Conservation (phyloP, 2,888 invertebrate genomes). For the Epistrophella euchroma region DNA sequence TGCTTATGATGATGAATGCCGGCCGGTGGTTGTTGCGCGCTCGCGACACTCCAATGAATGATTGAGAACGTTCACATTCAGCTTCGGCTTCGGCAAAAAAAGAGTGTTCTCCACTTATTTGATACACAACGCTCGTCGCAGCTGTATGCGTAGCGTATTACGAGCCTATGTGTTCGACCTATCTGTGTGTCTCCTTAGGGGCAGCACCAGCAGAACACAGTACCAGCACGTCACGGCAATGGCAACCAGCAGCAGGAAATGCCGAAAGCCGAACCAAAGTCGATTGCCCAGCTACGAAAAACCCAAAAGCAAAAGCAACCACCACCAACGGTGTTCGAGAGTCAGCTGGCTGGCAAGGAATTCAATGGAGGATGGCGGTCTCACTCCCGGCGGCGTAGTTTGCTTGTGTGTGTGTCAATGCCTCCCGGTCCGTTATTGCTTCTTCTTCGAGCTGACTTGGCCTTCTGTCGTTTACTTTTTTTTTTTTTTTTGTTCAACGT, state of each 20-base stretch:
- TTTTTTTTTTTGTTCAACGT: constrained; percentile 19
- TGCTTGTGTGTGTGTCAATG: constrained; percentile 40
- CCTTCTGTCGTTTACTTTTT: constrained; percentile 49
- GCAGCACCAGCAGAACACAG: constrained; percentile 66
- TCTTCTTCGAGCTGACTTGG: constrained; percentile 43
- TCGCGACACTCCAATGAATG: constrained; percentile 74
- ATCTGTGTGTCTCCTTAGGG: constrained; percentile 72
- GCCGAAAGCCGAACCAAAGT: constrained; percentile 35
- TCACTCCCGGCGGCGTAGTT: constrained; percentile 46
- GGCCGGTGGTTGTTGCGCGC: constrained; percentile 71
- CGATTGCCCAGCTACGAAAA: constrained; percentile 70
- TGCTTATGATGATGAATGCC: constrained; percentile 8
- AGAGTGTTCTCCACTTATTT: constrained; percentile 53
- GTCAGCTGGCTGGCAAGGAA: constrained; percentile 73
- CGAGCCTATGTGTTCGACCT: constrained; percentile 61
- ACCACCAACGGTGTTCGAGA: constrained; percentile 66
- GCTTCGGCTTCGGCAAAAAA: constrained; percentile 47
- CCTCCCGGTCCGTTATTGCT: constrained; percentile 65
- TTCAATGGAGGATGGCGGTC: constrained; percentile 73
- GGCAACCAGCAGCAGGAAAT: constrained; percentile 72
- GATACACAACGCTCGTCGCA: constrained; percentile 63
- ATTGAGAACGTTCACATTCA: constrained; percentile 63
- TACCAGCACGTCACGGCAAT: constrained; percentile 43
- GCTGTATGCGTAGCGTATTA: constrained; percentile 69
- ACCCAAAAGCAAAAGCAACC: constrained; percentile 60